Conservation (phyloP, 1,140 invertebrate species). For the Calephelis virginiensis region DNA sequence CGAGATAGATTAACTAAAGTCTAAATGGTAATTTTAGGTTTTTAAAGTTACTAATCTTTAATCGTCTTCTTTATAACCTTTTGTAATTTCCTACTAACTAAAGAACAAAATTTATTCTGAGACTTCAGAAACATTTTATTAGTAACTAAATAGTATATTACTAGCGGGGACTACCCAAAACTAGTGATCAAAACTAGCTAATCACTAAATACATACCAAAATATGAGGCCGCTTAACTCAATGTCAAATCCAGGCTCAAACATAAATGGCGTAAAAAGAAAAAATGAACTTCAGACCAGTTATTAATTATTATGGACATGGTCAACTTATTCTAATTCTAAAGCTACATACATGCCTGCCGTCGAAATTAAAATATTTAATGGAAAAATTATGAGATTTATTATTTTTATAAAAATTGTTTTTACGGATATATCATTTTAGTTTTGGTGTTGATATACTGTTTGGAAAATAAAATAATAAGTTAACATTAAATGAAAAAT, state of each 20-base stretch:
- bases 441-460: no score
- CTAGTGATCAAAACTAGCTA: neutral
- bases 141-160: neutral
- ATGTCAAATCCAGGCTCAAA: conserved; percentile 51
- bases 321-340: neutral
- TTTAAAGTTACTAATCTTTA: no score
- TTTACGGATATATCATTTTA: no score
- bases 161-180: neutral
- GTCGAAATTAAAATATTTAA: neutral
- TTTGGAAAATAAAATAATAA: no score
- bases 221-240: conserved; percentile 36
- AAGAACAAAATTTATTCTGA: no score
- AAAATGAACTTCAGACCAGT: conserved; percentile 11
- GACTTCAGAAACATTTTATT: no score
- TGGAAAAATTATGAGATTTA: neutral
- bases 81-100: no score
- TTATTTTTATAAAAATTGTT: neutral
- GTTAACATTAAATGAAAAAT: no score
- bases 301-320: neutral
- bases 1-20: no score
- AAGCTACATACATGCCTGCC: neutral
- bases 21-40: no score
- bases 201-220: conserved; percentile 46
- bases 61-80: no score
- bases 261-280: conserved; percentile 35